These are phyloP conservation scores for Heliocidaris tuberculata DNA, from an alignment of 35 echinoderm and acorn worm genomes.

Conservation along the genomic window DNA sequence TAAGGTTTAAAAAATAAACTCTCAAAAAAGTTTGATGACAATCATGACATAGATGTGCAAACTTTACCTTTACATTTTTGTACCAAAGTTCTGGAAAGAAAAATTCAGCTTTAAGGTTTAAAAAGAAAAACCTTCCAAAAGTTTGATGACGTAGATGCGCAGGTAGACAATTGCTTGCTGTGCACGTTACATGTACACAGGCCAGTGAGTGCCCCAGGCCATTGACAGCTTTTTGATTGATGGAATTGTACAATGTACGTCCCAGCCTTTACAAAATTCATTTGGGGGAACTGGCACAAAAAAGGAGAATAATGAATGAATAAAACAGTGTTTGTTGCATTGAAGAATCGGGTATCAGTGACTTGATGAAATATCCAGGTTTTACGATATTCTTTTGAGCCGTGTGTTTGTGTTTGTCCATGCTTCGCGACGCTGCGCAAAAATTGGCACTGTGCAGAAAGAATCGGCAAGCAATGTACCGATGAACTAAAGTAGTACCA, in stretches of 20 bases:
- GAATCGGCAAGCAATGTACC: background rate
- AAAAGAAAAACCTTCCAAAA: background rate
- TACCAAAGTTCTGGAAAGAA: background rate
- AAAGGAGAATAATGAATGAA: background rate
- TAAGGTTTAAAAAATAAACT: background rate
- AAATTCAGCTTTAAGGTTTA: background rate
- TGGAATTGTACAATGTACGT: background rate
- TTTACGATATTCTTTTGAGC: background rate
- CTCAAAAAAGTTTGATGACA: background rate
- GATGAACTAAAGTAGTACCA: background rate
- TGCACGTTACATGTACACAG: background rate
- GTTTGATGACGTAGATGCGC: constrained; percentile 1
- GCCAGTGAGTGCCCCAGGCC: background rate
- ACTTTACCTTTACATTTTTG: background rate
- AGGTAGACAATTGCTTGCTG: background rate
- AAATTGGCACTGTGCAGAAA: background rate
- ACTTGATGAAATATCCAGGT: background rate
- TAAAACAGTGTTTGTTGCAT: background rate
- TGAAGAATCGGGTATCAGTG: background rate
- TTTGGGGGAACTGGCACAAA: background rate
- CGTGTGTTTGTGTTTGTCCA: background rate
- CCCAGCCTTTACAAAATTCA: background rate
- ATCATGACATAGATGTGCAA: background rate
- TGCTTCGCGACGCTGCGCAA: background rate
- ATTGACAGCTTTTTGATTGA: background rate